phyloP scores from a whole-genome alignment of 2,797 vertebrate genomes.

The Buceros bicornis region DNA sequence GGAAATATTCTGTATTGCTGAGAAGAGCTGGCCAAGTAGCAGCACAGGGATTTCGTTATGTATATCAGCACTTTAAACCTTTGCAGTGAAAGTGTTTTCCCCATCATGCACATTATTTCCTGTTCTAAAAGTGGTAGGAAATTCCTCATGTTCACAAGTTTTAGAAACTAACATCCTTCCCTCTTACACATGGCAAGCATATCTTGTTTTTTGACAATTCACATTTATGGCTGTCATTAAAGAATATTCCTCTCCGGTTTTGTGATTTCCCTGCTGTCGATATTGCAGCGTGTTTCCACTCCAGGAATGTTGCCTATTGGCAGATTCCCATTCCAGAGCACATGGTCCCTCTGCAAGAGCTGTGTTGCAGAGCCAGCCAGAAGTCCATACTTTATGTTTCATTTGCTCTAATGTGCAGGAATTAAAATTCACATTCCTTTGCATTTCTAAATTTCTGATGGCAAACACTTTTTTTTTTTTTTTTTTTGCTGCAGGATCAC shows the following conservation, averaged over 20 bases:
- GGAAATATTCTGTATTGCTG: conserved; percentile 66
- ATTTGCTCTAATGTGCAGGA: neutral
- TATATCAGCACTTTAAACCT: neutral
- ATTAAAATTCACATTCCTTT: neutral
- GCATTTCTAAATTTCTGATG: neutral
- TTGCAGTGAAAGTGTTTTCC: neutral
- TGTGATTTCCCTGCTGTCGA: neutral
- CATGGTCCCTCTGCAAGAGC: neutral
- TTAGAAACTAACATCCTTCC: neutral
- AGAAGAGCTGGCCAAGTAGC: neutral
- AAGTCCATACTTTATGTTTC: neutral
- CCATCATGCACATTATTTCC: neutral
- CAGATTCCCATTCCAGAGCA: neutral
- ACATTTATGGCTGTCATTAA: neutral
- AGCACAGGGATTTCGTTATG: neutral
- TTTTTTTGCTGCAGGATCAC: neutral
- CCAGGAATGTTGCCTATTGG: neutral
- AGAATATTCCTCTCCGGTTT: neutral
- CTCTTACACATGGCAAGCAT: neutral
- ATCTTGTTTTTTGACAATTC: neutral
- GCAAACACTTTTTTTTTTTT: neutral
- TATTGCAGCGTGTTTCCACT: neutral
- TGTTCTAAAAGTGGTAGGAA: neutral
- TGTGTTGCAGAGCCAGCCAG: neutral
- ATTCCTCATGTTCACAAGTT: neutral